Evolutionary conservation across 1,140 invertebrate species (phyloP), one percentile per base, ranked within the genome.

Genomic region (Lerema accius): DNA sequence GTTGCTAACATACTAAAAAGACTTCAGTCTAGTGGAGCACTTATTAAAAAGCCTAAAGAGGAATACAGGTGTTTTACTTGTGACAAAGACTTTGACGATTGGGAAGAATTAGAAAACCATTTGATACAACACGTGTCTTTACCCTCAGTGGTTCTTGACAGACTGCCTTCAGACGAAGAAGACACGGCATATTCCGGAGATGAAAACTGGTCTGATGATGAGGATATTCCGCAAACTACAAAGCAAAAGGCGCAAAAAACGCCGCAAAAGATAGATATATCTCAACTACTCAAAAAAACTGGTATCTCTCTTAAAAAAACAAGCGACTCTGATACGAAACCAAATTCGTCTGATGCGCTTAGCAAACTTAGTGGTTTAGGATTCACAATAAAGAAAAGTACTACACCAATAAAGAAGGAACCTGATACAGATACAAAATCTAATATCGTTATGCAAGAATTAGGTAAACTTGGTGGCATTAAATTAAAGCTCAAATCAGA

Each of bases 181-280:
- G 79, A 86, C 46, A 69, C 43, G 28, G 64, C 79, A 63, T 70
- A 66, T 7, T 82, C 79, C 4, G 84, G 76, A 69, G 85, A 87
- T 76, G 87, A 88, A 56, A 80, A 87, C 60, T 90, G 84, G 84
- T 83, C 81, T 10, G 87, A 90, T 63, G 87, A 89, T 60, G 87
- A 90, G 19, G 82, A 80, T 14, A 65, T 66, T 4, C 39, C 65
- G 11, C 42, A 68, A 5, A 65, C 56, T 28, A 58, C 72, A 23
- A 73, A 73, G 16, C 50, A 48, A 5, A 63, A 45, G 9, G 13
- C 23, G 42, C 55, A 67, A 26, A 76, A 82, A 66, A 64, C 80
- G 61, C 82, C 84, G 28, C 84, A 86, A 74, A 90, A 87, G 73
- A 78, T 88, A 46, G 82, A 89, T 46, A 84, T 89, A 62, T 86